A percentile compares a stretch with the other conserved stretches of the same genome.
phyloP scores from a whole-genome alignment of 1,140 invertebrate species.

The Proales similis region DNA sequence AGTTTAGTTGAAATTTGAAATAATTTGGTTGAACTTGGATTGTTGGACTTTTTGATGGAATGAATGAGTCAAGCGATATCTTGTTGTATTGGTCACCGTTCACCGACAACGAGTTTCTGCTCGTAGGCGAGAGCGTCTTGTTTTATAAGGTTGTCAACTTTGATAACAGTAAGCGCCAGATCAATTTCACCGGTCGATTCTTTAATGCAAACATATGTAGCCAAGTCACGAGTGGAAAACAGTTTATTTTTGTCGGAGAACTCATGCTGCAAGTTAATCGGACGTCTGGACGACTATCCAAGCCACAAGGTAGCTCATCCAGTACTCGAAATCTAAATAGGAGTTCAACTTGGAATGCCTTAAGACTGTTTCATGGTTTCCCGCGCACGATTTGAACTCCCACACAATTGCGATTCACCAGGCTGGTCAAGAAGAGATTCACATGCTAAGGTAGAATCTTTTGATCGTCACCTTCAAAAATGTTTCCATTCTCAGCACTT shows the following conservation, averaged over 20 bases:
- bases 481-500: no score
- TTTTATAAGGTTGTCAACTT: conserved; percentile 20
- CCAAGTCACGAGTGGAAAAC: conserved; percentile 13
- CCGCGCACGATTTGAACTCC: not conserved
- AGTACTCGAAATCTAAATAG: not conserved
- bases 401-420: conserved; percentile 12
- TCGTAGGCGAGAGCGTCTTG: conserved; percentile 11
- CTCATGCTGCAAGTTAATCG: conserved; percentile 26
- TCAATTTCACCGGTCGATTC: not conserved
- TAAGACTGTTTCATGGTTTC: conserved; percentile 20
- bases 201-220: not conserved
- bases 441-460: no score
- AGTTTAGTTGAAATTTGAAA: no score
- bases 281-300: conserved; percentile 4
- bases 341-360: not conserved
- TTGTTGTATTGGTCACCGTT: conserved; percentile 20
- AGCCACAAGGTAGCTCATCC: conserved; percentile 8
- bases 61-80: no score
- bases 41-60: no score
- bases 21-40: no score
- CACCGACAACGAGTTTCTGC: conserved; percentile 21
- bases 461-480: no score
- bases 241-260: conserved; percentile 14
- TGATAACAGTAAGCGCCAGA: not conserved
- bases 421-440: no score